Evolutionary conservation across 2,113 vertebrate genomes (phyloP).

Genomic region (Percopsis transmontana): DNA sequence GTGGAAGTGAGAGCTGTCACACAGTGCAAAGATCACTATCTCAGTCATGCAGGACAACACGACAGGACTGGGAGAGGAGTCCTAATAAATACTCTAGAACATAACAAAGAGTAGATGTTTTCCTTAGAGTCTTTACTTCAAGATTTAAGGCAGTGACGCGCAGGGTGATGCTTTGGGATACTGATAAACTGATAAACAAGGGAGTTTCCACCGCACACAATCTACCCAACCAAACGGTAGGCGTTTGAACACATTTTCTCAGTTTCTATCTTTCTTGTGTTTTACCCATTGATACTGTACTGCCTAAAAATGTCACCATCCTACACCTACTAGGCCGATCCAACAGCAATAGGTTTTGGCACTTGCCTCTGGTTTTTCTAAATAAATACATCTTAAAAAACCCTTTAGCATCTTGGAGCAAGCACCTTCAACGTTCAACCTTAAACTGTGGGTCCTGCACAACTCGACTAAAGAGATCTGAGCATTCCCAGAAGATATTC

Average conservation of each 20-base stretch:
- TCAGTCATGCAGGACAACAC: slow-evolving; percentile 41
- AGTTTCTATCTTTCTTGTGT: slow-evolving; percentile 1
- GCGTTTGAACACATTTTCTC: background rate
- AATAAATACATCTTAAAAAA: slow-evolving; percentile 10
- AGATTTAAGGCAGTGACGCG: slow-evolving; percentile 13
- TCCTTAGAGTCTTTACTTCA: slow-evolving; percentile 11
- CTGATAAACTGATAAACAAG: background rate
- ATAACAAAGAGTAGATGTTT: background rate
- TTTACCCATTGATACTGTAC: background rate
- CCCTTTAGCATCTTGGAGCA: slow-evolving; percentile 4
- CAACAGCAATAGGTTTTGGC: slow-evolving; percentile 33
- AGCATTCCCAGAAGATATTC: slow-evolving; percentile 32
- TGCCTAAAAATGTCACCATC: background rate
- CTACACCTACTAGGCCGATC: slow-evolving; percentile 4
- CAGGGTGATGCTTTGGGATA: background rate
- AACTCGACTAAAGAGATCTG: slow-evolving; percentile 33
- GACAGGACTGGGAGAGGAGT: background rate
- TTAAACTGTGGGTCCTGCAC: background rate
- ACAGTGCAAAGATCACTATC: slow-evolving; percentile 48
- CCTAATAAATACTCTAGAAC: background rate
- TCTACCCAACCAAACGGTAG: background rate
- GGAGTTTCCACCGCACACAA: background rate
- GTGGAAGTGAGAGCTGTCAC: slow-evolving; percentile 30
- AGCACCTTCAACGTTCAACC: background rate
- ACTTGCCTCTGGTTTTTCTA: slow-evolving; percentile 16